Conservation (phyloP, 2,888 invertebrate species). For the Caenorhabditis drosophilae region DNA sequence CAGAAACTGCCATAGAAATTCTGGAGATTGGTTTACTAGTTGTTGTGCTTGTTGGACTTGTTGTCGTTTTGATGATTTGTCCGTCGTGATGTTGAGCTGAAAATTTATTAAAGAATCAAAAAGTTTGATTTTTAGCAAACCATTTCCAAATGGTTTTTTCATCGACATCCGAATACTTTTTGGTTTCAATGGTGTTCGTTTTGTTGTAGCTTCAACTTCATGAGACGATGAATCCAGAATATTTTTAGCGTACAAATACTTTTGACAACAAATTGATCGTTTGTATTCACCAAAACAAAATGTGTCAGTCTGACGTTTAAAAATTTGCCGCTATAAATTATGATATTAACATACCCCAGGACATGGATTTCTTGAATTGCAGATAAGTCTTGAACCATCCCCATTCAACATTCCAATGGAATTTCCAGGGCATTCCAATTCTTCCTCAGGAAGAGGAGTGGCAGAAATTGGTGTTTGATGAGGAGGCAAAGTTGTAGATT, state of each 20-base stretch:
- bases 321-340: background rate
- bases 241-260: conserved; percentile 37
- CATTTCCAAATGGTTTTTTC: conserved; percentile 14
- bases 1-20: too few relatives aligned
- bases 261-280: conserved; percentile 53
- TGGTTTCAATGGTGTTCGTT: conserved; percentile 3
- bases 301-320: conserved; percentile 36
- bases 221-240: conserved; percentile 31
- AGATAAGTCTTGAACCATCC: conserved; percentile 32
- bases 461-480: conserved; percentile 9
- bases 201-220: background rate
- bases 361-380: conserved; percentile 42
- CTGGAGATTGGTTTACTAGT: conserved; percentile 8
- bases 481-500: background rate
- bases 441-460: conserved; percentile 30
- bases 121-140: background rate
- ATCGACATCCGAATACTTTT: conserved; percentile 34
- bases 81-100: conserved; percentile 29
- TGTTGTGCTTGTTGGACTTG: conserved; percentile 12
- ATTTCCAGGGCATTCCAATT: conserved; percentile 42
- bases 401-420: conserved; percentile 44
- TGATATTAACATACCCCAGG: conserved; percentile 30
- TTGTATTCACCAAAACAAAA: conserved; percentile 51
- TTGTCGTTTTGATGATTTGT: conserved; percentile 16
- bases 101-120: too few relatives aligned